A percentile compares a stretch with the other conserved stretches of the same genome.
Conservation (phyloP, 2,888 invertebrate species). For the Agrochola lychnidis region DNA sequence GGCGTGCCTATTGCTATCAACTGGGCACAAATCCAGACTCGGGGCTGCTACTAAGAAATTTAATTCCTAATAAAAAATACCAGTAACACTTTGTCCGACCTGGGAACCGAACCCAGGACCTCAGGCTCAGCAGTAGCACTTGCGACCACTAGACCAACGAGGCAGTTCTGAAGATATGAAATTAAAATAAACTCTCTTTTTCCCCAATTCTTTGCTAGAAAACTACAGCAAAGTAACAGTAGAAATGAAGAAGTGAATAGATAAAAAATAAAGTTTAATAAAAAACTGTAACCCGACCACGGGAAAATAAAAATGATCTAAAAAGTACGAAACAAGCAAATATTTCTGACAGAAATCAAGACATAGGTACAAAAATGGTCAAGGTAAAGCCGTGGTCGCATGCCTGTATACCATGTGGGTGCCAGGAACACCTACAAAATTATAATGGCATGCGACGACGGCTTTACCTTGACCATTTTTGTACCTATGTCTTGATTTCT, state of each 20-base stretch:
- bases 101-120: background rate
- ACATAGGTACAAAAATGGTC: no score
- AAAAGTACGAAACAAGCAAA: no score
- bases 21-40: background rate
- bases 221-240: background rate
- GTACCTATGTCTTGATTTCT: no score
- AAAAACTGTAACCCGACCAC: no score
- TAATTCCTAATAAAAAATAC: background rate
- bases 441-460: no score
- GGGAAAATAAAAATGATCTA: no score
- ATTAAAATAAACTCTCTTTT: background rate
- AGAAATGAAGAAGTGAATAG: background rate
- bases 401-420: no score
- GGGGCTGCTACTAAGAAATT: background rate
- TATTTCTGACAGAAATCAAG: no score
- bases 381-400: no score
- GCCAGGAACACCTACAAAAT: no score
- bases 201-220: background rate
- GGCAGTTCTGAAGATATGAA: background rate
- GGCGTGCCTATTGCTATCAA: background rate
- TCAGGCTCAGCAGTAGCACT: background rate
- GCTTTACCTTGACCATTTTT: no score
- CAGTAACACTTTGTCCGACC: background rate
- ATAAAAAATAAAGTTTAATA: no score
- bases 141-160: background rate